Percentiles rank a stretch among this genome's conserved stretches.
Evolutionary conservation across 2,888 invertebrate species (phyloP).

Genomic region (Rhogogaster chlorosoma): DNA sequence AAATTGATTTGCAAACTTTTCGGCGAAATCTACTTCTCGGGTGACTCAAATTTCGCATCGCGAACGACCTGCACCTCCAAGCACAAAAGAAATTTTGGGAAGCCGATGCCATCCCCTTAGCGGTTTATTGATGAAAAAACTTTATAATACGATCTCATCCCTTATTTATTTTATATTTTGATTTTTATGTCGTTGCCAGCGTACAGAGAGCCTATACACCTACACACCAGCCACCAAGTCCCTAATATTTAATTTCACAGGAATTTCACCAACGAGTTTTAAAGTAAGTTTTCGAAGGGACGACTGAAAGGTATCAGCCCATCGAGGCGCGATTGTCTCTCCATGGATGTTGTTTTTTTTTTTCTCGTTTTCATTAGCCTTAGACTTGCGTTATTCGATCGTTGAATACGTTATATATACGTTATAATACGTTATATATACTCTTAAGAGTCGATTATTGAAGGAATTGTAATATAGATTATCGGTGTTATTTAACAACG

Average conservation of each 20-base stretch:
- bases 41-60: conserved; percentile 4
- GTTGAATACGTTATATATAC: not conserved
- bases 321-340: conserved; percentile 68
- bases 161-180: conserved; percentile 71
- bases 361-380: not conserved
- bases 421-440: not conserved
- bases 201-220: conserved; percentile 52
- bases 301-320: conserved; percentile 67
- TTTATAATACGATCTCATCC: conserved; percentile 72
- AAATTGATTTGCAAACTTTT: not conserved
- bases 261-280: conserved; percentile 61
- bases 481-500: not conserved
- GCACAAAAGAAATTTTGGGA: not conserved
- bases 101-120: conserved; percentile 20
- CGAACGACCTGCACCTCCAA: not conserved
- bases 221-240: conserved; percentile 59
- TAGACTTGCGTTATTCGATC: not conserved
- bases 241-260: conserved; percentile 72
- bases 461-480: not conserved
- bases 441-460: not conserved
- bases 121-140: conserved; percentile 73
- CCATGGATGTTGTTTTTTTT: conserved; percentile 48
- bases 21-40: not conserved
- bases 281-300: conserved; percentile 65
- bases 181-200: conserved; percentile 65